Evolutionary conservation across 1,140 invertebrate species (phyloP).

Genomic region (Brachionus calyciflorus): DNA sequence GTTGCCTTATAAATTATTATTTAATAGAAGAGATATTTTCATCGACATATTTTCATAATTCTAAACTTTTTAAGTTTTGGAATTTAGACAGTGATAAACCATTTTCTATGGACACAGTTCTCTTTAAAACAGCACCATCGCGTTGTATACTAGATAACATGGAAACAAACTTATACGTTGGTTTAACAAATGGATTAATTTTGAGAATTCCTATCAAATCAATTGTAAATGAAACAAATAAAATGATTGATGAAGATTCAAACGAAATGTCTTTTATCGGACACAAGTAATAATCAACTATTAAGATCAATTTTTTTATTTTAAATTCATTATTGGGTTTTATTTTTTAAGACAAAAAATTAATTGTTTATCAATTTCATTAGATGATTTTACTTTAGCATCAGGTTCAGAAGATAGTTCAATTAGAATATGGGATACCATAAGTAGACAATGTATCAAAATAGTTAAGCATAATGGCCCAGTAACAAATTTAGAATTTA

Average conservation of each 20-base stretch:
- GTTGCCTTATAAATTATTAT: too few relatives aligned
- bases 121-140: neutral
- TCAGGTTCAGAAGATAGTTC: slow-evolving; percentile 22
- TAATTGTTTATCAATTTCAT: slow-evolving; percentile 33
- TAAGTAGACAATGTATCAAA: slow-evolving; percentile 36
- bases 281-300: slow-evolving; percentile 32
- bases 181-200: neutral
- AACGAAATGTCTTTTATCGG: neutral
- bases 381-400: slow-evolving; percentile 31
- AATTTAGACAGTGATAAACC: slow-evolving; percentile 13
- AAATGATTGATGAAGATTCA: slow-evolving; percentile 16
- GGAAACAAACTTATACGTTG: slow-evolving; percentile 19
- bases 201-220: slow-evolving; percentile 31
- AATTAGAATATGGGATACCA: slow-evolving; percentile 40
- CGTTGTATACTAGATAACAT: slow-evolving; percentile 29
- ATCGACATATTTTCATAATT: too few relatives aligned
- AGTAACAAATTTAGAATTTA: slow-evolving; percentile 31
- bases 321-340: too few relatives aligned
- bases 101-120: neutral
- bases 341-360: slow-evolving; percentile 18
- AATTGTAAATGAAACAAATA: neutral
- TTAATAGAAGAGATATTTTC: too few relatives aligned
- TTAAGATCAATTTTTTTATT: too few relatives aligned
- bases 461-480: slow-evolving; percentile 16
- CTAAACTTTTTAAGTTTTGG: slow-evolving; percentile 40